Evolutionary conservation across 2,888 invertebrate species (phyloP), one percentile per base, ranked within the genome.

Genomic region (Machimus atricapillus): DNA sequence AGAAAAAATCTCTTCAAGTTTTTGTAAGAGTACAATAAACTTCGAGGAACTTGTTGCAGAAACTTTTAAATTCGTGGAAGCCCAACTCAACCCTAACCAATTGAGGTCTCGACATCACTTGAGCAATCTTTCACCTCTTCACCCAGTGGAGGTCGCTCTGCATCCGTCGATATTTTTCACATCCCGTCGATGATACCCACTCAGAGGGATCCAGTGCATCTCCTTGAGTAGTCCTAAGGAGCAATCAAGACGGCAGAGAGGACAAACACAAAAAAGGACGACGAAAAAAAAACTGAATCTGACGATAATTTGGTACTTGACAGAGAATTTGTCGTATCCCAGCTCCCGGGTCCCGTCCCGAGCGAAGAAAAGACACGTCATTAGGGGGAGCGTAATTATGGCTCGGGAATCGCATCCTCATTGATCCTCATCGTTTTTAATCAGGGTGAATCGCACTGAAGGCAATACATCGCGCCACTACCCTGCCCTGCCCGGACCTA

Each of bases 341-440:
- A n/a, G 14, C 1, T 86, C 58, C 86, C 79, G 52, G 52, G 34
- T 34, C 34, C 27, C 1, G 16, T 46, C 16, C 74, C 74, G 77
- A 9, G 76, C 43, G 79, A 86, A 86, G 52, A 86, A 87, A 88
- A 87, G 73, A 86, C 87, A 87, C 87, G 87, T 88, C 88, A 88
- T 88, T 88, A 88, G 86, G 81, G 79, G 66, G 52, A 87, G 76
- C 87, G 87, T 88, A 88, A 88, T 88, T 88, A 88, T 88, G 86
- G 76, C 66, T 66, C 66, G 46, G 79, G 79, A 87, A 87, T 88
- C 88, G 81, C 86, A 88, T 87, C 86, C 86, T 88, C 88, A 88
- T 88, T 87, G 87, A 87, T 88, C 77, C 86, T 87, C 87, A 87
- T 88, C 88, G 86, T 82, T 88, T 88, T 87, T 86, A 88, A 87